Evolutionary conservation across 2,888 invertebrate genomes (phyloP), one percentile per base, ranked within the genome.

Genomic region (Scaptomyza flava): DNA sequence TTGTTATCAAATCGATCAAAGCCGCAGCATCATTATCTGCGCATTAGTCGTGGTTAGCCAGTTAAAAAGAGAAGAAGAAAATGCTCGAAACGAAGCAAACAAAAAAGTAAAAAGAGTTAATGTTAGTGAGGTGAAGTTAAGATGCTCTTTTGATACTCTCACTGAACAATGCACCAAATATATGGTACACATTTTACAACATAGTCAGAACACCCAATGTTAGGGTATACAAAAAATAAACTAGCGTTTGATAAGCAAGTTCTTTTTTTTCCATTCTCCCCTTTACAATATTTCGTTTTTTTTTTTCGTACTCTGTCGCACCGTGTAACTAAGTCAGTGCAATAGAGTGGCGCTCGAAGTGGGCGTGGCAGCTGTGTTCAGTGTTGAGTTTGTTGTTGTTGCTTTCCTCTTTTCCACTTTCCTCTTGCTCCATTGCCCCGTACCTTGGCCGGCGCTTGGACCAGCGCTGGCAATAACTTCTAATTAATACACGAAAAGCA

Each of bases 401-500:
- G 12, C n/a, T 6, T 12, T 7, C n/a, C 3, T 31, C 31, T 31
- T 6, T 27, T 27, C 5, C 27, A 27, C 27, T 27, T 27, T 27
- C 27, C 17, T 8, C 11, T 4, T 0, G 17, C 17, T 1, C 9
- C 17, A 17, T 23, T 23, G 23, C 66, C 61, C 58, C 72, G 71
- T 68, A 63, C 20, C 20, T 12, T 43, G 12, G 54, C 68, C 62
- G 83, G 82, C 82, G 87, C 84, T 84, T 74, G 11, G 14, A 7
- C n/a, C 48, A 42, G 68, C 79, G 67, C 78, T 77, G 70, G 86
- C 82, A 83, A 83, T 83, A 83, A 83, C 87, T 83, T 86, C 82
- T 83, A 83, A 83, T 83, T 83, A 83, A 83, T 83, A 86, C 87
- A 89, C 85, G 87, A 84, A 87, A 84, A 84, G 84, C 84, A 84